Conservation (phyloP, 2,888 invertebrate species). For the Antitype chi region DNA sequence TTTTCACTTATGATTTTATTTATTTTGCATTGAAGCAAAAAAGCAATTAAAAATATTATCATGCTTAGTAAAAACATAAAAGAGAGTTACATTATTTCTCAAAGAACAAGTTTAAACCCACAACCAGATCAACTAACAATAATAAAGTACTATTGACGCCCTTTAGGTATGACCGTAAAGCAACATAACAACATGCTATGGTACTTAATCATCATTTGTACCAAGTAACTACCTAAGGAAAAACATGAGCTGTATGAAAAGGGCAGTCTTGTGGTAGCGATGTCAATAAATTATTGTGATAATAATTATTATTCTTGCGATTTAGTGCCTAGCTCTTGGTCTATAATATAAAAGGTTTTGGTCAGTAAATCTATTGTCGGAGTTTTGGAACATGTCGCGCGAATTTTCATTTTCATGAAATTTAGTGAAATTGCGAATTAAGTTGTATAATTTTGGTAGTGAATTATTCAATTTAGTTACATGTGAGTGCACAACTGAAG, state of each 20-base stretch:
- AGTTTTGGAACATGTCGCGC: no score
- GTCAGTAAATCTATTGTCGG: not conserved
- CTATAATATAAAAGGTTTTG: not conserved
- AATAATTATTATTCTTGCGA: constrained; percentile 9
- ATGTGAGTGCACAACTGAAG: no score
- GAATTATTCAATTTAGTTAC: no score
- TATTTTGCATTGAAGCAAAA: no score
- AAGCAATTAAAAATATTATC: not conserved
- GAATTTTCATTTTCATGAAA: no score
- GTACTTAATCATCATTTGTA: constrained; percentile 47
- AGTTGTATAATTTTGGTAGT: no score
- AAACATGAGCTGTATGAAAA: constrained; percentile 33
- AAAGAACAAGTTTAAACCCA: constrained; percentile 14
- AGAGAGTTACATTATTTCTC: constrained; percentile 14
- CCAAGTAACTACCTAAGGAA: constrained; percentile 13
- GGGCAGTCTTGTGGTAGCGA: constrained; percentile 37
- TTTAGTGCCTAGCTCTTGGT: constrained; percentile 1
- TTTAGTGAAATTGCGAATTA: no score
- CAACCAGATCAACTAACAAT: constrained; percentile 22
- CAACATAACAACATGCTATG: constrained; percentile 25
- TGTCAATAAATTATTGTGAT: constrained; percentile 29
- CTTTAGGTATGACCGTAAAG: constrained; percentile 28
- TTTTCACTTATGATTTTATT: no score
- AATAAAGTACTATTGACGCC: constrained; percentile 36
- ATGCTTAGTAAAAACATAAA: not conserved